Evolutionary conservation across 2,888 invertebrate genomes (phyloP).

Genomic region (Drosophila kambysellisi): DNA sequence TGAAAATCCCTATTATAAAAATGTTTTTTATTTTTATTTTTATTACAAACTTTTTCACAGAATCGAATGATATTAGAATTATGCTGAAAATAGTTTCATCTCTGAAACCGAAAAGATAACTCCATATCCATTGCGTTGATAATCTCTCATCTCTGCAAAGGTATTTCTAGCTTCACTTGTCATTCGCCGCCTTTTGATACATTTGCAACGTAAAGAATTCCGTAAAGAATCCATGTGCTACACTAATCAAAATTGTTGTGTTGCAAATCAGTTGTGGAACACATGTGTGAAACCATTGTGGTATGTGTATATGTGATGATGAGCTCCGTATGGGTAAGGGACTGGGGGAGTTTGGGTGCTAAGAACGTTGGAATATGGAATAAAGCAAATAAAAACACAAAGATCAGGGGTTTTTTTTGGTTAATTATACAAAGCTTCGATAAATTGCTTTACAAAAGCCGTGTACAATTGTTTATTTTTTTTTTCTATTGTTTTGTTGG

Average conservation of each 20-base stretch:
- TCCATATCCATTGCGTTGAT: not conserved
- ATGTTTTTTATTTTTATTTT: not conserved
- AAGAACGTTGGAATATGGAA: conserved; percentile 31
- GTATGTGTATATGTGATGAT: conserved; percentile 6
- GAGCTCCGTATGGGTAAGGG: not conserved
- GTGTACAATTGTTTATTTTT: conserved; percentile 77
- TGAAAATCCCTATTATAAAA: not conserved
- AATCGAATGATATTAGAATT: not conserved
- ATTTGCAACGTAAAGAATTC: not conserved
- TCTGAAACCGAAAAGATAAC: not conserved
- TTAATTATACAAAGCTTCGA: conserved; percentile 76
- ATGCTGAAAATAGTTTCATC: not conserved
- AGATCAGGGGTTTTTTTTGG: conserved; percentile 51
- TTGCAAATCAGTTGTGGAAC: conserved; percentile 29
- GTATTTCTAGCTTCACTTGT: conserved; percentile 3
- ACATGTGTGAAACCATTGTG: conserved; percentile 30
- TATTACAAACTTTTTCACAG: not conserved
- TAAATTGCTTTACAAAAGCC: conserved; percentile 75
- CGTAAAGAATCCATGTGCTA: conserved; percentile 18
- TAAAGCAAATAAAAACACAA: conserved; percentile 74
- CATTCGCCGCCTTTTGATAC: conserved; percentile 1
- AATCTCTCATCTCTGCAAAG: not conserved
- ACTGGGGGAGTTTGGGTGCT: conserved; percentile 1
- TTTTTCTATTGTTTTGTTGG: conserved; percentile 69
- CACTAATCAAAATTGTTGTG: conserved; percentile 16